These are phyloP conservation scores for Xylocampa areola DNA, from an alignment of 2,888 invertebrate genomes.

Conservation along the genomic window DNA sequence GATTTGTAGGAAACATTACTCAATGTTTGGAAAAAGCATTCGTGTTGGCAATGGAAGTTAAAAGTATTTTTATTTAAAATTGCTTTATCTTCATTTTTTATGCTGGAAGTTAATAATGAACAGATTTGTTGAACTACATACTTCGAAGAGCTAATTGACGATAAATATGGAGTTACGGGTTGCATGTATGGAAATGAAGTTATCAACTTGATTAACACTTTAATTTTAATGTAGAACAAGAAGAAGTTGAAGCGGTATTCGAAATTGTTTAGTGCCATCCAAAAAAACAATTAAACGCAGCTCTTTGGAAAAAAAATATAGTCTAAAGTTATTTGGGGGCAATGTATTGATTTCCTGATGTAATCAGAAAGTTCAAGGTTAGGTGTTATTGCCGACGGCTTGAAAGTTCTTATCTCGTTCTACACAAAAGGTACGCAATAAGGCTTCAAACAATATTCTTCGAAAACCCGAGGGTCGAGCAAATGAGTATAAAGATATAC, in stretches of 20 bases:
- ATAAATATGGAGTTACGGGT: slow-evolving; percentile 15
- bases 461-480: not conserved
- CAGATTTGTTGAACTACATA: too few species aligned
- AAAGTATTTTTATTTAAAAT: too few species aligned
- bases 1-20: too few species aligned
- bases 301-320: not conserved
- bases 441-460: not conserved
- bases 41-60: too few species aligned
- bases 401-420: slow-evolving; percentile 30
- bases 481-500: slow-evolving; percentile 1
- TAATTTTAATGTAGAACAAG: slow-evolving; percentile 4
- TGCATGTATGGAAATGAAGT: not conserved
- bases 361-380: slow-evolving; percentile 32
- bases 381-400: slow-evolving; percentile 22
- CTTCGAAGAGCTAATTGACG: slow-evolving; percentile 14
- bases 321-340: slow-evolving; percentile 21
- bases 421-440: too few species aligned
- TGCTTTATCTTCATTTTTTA: too few species aligned
- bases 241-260: not conserved
- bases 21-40: too few species aligned
- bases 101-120: too few species aligned
- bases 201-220: slow-evolving; percentile 4
- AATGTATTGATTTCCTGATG: slow-evolving; percentile 32
- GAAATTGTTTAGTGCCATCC: too few species aligned
- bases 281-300: too few species aligned